Percentiles rank a stretch among this genome's conserved stretches.
Evolutionary conservation across 2,797 vertebrate species (phyloP).

Genomic region (Onychomys torridus): DNA sequence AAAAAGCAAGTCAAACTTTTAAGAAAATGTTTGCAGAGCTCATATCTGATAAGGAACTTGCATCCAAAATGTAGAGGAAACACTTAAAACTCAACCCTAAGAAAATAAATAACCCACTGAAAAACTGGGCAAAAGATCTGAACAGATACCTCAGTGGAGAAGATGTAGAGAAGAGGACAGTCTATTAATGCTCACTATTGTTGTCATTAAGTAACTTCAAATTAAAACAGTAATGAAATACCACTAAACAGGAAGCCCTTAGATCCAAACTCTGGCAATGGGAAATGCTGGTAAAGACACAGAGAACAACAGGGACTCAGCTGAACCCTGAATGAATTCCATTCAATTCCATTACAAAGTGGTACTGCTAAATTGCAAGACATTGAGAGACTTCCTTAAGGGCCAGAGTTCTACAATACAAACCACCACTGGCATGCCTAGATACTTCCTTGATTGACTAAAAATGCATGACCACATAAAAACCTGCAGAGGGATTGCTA

Average conservation of each 20-base stretch:
- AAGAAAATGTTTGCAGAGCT: not conserved
- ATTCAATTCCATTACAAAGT: not conserved
- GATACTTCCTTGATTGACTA: not conserved
- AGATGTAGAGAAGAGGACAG: not conserved
- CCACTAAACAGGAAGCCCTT: not conserved
- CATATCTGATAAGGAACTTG: not conserved
- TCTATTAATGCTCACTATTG: not conserved
- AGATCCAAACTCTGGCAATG: not conserved
- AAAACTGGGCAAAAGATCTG: not conserved
- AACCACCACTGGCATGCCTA: not conserved
- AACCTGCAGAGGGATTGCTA: not conserved
- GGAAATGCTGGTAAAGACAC: not conserved
- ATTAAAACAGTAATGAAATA: not conserved
- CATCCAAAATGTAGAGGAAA: not conserved
- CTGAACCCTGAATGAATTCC: not conserved
- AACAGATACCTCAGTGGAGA: not conserved
- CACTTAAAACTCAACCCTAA: not conserved
- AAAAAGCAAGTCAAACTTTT: not conserved
- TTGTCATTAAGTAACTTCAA: not conserved
- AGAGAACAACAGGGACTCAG: not conserved
- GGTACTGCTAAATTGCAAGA: not conserved
- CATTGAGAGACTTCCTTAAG: not conserved
- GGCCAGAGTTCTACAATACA: not conserved
- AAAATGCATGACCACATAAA: not conserved
- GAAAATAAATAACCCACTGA: not conserved